These are phyloP conservation scores for Xyrichtys novacula DNA, from an alignment of 2,797 vertebrate species.

Conservation along the genomic window DNA sequence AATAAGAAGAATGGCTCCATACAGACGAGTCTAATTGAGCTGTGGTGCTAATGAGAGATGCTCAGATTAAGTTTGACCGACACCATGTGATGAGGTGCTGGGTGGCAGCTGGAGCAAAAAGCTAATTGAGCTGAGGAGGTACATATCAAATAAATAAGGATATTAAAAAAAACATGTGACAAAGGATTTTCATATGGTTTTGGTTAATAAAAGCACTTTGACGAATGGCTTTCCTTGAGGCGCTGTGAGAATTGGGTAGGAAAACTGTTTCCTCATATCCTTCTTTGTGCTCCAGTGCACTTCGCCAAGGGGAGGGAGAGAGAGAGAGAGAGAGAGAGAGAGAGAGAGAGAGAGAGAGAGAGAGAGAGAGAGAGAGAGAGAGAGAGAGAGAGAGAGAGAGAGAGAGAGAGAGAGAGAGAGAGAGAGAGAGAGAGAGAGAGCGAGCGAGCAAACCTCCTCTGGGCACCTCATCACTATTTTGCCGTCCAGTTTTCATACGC, in stretches of 20 bases:
- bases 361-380: neutral
- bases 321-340: too few relatives aligned
- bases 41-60: constrained; percentile 20
- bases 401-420: constrained; percentile 3
- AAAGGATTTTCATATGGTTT: constrained; percentile 1
- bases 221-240: constrained; percentile 20
- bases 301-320: constrained; percentile 11
- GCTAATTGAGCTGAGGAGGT: neutral
- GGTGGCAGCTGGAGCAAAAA: constrained; percentile 3
- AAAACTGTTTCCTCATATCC: constrained; percentile 6
- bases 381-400: neutral
- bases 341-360: too few relatives aligned
- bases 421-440: constrained; percentile 21
- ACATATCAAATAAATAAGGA: neutral
- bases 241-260: neutral
- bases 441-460: constrained; percentile 9
- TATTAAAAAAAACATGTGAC: neutral
- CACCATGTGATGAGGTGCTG: constrained; percentile 13
- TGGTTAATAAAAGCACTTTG: constrained; percentile 25
- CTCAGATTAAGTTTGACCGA: constrained; percentile 3
- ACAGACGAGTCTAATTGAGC: constrained; percentile 34
- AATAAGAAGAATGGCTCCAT: constrained; percentile 24
- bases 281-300: constrained; percentile 22
- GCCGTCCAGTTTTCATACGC: constrained; percentile 33
- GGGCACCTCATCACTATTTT: constrained; percentile 26